phyloP scores from a whole-genome alignment of 2,888 invertebrate genomes.

The Syrista parreyssii region DNA sequence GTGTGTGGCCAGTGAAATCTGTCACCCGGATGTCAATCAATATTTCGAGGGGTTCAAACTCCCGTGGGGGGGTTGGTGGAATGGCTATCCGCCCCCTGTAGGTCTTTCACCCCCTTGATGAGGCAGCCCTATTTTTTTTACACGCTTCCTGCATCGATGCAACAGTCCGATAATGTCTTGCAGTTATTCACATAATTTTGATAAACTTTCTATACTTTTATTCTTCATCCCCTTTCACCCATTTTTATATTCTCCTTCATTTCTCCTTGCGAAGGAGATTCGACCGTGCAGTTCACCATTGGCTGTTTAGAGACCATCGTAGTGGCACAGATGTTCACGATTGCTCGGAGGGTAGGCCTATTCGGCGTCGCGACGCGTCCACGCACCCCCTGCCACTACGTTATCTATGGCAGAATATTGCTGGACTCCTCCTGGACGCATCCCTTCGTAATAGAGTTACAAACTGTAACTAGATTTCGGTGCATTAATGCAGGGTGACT shows the following conservation, averaged over 20 bases:
- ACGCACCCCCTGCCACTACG: background rate
- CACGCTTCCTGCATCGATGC: background rate
- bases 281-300: background rate
- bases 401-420: background rate
- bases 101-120: background rate
- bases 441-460: conserved; percentile 56
- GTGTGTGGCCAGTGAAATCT: conserved; percentile 60
- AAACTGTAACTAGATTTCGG: conserved; percentile 61
- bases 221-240: background rate
- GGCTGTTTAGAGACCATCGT: background rate
- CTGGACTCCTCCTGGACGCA: background rate
- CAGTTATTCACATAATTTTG: background rate
- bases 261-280: background rate
- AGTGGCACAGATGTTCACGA: background rate
- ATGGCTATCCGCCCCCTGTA: background rate
- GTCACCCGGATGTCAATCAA: conserved; percentile 64
- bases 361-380: background rate
- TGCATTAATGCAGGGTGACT: conserved; percentile 41
- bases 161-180: background rate
- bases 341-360: background rate
- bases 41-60: conserved; percentile 57
- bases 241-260: background rate
- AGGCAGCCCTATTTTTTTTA: background rate
- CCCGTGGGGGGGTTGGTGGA: background rate
- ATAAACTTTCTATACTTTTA: background rate